A percentile compares a stretch with the other conserved stretches of the same genome.
Conservation (phyloP, 2,888 invertebrate genomes). For the Synanthedon formicaeformis region DNA sequence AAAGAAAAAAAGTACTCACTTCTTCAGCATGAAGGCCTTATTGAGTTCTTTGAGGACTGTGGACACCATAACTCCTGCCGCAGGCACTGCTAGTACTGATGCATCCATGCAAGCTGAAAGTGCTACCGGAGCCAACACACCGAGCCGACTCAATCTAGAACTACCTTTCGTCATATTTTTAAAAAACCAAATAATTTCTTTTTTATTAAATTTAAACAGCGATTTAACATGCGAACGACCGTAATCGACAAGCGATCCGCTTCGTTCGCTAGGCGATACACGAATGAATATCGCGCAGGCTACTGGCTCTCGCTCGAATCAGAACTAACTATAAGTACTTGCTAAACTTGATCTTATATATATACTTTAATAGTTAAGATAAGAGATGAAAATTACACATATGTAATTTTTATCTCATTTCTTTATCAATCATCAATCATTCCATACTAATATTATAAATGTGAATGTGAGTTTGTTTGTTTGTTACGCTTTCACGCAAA, state of each 20-base stretch:
- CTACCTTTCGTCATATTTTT: slow-evolving; percentile 46
- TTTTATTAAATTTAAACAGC: no score
- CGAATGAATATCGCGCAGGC: slow-evolving; percentile 26
- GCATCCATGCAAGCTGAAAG: slow-evolving; percentile 61
- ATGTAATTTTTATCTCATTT: no score
- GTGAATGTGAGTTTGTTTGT: no score
- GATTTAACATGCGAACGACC: slow-evolving; percentile 32
- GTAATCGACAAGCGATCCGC: slow-evolving; percentile 57
- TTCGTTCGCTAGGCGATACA: slow-evolving; percentile 46
- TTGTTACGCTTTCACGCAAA: no score
- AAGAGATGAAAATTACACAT: no score
- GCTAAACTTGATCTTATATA: slow-evolving; percentile 2
- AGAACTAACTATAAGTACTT: neutral
- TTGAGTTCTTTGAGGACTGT: slow-evolving; percentile 61
- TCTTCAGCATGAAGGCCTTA: slow-evolving; percentile 64
- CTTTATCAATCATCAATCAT: no score
- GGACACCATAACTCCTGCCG: slow-evolving; percentile 59
- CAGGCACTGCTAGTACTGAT: slow-evolving; percentile 58
- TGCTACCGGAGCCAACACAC: slow-evolving; percentile 59
- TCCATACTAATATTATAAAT: no score
- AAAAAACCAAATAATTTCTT: no score
- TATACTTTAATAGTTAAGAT: no score
- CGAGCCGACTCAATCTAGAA: slow-evolving; percentile 44
- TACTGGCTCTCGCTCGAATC: slow-evolving; percentile 5
- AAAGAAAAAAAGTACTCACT: slow-evolving; percentile 27